Base-by-base conservation (phyloP, 2,113 vertebrate genomes). In the Oreocharis arfaki region DNA sequence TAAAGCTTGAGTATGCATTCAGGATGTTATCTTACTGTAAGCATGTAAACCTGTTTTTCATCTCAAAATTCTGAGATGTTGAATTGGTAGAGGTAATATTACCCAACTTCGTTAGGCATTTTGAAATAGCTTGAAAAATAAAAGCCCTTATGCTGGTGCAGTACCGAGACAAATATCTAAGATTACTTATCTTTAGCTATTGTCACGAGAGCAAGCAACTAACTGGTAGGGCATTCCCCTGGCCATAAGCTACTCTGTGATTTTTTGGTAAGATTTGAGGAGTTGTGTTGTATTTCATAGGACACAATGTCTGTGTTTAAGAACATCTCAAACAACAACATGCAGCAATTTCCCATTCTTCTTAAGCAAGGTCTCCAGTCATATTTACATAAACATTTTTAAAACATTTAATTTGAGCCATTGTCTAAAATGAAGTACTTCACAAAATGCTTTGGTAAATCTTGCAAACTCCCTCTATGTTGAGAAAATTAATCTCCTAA, bases 21-120 rank as follows among this genome's bases (percentile, higher is more conserved):
- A 93, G 88, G 73, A 93, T 77, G 76, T 93, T 96, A 97, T 97
- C 95, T 92, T 50, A 77, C 37, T n/a, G 39, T 69, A 85, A 95
- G 91, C 90, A 93, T 8, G 60, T 47, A 90, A 93, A 93, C 37
- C 83, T 87, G 86, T 8, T 74, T 95, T 94, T 52, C 76, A 88
- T 77, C 73, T 90, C 71, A 75, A 76, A 95, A 92, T 73, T 91
- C 71, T 79, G 77, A 95, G 60, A 95, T 46, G 47, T 69, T 87
- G 83, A 95, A 81, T 60, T 50, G 23, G 64, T 77, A 88, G 42
- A 86, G 10, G 33, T 74, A 80, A 46, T 59, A 77, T 90, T 94
- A 89, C 96, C 41, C 73, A 94, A 90, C 47, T 49, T 71, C 16
- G 47, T n/a, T 59, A 59, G 41, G 61, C 33, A 44, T 96, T 96